Base-by-base conservation (phyloP, 2,888 invertebrate species). In the Gryllus longicercus region DNA sequence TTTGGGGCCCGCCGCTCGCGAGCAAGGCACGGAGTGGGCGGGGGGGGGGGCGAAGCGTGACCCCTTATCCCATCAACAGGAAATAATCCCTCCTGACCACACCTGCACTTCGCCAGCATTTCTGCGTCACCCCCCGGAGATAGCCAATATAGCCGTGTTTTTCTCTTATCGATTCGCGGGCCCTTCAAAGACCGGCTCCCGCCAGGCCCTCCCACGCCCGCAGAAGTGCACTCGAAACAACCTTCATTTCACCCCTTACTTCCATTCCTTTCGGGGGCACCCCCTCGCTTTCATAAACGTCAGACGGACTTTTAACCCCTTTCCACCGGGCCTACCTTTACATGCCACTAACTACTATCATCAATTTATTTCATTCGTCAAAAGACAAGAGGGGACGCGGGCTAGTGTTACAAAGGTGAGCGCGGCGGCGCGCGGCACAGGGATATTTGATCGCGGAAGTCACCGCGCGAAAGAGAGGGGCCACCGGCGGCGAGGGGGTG, bases 21-120 rank as follows among this genome's bases (percentile, higher is more conserved):
- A 63, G 14, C 63, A 63, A 63, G 63, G n/a, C n/a, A 63, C 63
- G 14, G 63, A 12, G 4, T 63, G 63, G 12, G 63, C 4, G n/a
- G 5, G 38, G 38, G 0, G 38, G 38, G 8, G 38, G 21, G 1
- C 21, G 21, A 11, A 11, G 51, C 5, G 14, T 8, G 16, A 63
- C n/a, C 63, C 63, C 63, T 63, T 63, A 63, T 63, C 63, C 63
- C n/a, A 63, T 63, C 63, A n/a, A 63, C 63, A 63, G 63, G 63
- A 63, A 63, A 63, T 63, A 63, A 63, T 63, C n/a, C 63, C 63
- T n/a, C n/a, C 63, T 63, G 16, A 63, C 63, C 63, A 63, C 63
- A 63, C 63, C 63, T 63, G 63, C n/a, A 18, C 63, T 63, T 3
- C n/a, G n/a, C 63, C 38, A 38, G 63, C 14, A 63, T n/a, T 18